Evolutionary conservation across 2,888 invertebrate species (phyloP), one percentile per base, ranked within the genome.

Genomic region (Lasiommata megera): DNA sequence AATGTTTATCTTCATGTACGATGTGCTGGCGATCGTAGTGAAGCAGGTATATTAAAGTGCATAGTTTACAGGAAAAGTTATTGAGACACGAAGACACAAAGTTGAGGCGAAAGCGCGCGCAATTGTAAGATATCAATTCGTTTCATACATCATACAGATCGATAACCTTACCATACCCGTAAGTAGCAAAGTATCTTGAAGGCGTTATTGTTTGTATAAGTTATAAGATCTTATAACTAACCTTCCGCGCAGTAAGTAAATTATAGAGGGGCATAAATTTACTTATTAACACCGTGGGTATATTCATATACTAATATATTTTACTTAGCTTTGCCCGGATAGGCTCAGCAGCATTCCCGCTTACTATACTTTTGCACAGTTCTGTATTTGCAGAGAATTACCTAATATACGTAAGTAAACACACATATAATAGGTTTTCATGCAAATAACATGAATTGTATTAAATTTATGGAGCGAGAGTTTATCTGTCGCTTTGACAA

Each of bases 341-440:
- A 81, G 74, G 84, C 84, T 74, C 70, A 73, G 76, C 86, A 67
- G 76, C 86, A 86, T 86, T 87, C 86, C 78, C 79, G 65, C 66
- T 68, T 71, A 69, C 72, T 68, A 65, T 70, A 31, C 51, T 29
- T 34, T 47, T 47, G 34, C 18, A 18, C 17, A 23, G 12, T 11
- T 36, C 18, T 48, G 36, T 48, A 23, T 12, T 18, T 48, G 48
- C 17, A 16, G 31, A 14, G 28, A 14, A 9, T 28, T 14, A 23
- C 28, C n/a, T 11, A 23, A n/a, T 3, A 11, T 17, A 11, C 18
- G 11, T 40, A 40, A 18, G 18, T n/a, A n/a, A n/a, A n/a, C n/a
- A n/a, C n/a, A n/a, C n/a, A n/a, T n/a, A n/a, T n/a, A n/a, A n/a
- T n/a, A n/a, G n/a, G n/a, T 40, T 40, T 6, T 18, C 17, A 40